These are phyloP conservation scores for Epinotia nisella DNA, from an alignment of 2,888 invertebrate genomes.

Conservation along the genomic window DNA sequence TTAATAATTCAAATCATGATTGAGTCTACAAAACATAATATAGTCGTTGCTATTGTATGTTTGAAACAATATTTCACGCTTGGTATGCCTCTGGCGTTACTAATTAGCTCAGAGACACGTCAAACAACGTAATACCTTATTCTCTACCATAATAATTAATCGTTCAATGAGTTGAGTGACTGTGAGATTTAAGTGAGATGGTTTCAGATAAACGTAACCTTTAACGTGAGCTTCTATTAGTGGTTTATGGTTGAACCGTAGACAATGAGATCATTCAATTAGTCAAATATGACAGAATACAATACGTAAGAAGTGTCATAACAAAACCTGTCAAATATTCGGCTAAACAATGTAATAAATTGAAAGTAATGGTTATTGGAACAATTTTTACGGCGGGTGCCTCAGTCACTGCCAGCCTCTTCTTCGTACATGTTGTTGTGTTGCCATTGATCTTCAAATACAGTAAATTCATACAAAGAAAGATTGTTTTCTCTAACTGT, in stretches of 20 bases:
- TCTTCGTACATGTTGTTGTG: conserved; percentile 86
- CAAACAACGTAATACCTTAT: too few relatives aligned
- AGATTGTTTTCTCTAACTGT: conserved; percentile 90
- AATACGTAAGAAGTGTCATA: not conserved
- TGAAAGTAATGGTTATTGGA: conserved; percentile 27
- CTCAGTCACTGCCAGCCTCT: conserved; percentile 34
- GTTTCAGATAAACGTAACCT: too few relatives aligned
- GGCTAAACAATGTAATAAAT: not conserved
- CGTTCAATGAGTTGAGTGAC: not conserved
- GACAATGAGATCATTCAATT: not conserved
- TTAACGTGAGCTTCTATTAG: not conserved
- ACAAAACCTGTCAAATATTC: conserved; percentile 14
- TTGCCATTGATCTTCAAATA: conserved; percentile 89
- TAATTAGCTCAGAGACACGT: not conserved
- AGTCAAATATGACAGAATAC: not conserved
- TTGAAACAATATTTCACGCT: not conserved
- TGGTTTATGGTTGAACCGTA: not conserved
- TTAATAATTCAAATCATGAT: not conserved
- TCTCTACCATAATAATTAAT: not conserved
- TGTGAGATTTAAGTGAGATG: too few relatives aligned
- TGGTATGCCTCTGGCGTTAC: not conserved
- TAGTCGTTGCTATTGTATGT: not conserved
- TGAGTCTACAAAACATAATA: not conserved
- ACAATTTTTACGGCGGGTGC: conserved; percentile 23
- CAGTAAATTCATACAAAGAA: conserved; percentile 88